A percentile compares a stretch with the other conserved stretches of the same genome.
Conservation (phyloP, 2,888 invertebrate genomes). For the Drosophila conformis region DNA sequence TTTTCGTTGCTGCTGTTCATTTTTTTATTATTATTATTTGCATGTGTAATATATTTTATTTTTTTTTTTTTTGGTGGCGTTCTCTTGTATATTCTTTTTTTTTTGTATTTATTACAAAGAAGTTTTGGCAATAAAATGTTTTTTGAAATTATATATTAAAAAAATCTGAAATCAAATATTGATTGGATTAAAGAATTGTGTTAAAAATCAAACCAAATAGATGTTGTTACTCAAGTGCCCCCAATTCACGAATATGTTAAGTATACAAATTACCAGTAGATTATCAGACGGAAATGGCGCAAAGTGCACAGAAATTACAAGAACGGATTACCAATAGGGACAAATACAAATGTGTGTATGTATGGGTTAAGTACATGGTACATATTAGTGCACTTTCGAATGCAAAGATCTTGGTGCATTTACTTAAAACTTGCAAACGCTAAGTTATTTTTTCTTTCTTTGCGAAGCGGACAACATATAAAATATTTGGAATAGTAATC, state of each 20-base stretch:
- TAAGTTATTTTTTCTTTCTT: background rate
- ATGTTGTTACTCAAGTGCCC: conserved; percentile 26
- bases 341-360: background rate
- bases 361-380: background rate
- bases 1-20: conserved; percentile 66
- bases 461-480: conserved; percentile 28
- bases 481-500: conserved; percentile 1
- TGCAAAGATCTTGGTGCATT: background rate
- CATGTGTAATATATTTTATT: conserved; percentile 42
- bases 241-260: conserved; percentile 13
- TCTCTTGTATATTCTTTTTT: conserved; percentile 62
- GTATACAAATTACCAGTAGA: background rate
- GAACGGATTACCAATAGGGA: conserved; percentile 10
- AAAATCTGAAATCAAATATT: conserved; percentile 85
- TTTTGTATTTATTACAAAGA: conserved; percentile 78
- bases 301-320: conserved; percentile 3
- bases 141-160: conserved; percentile 85
- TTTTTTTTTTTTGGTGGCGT: conserved; percentile 66
- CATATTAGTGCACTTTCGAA: conserved; percentile 2
- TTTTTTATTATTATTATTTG: conserved; percentile 61
- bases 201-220: conserved; percentile 54
- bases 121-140: conserved; percentile 85
- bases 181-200: conserved; percentile 83
- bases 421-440: background rate
- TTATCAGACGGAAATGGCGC: conserved; percentile 9